These are phyloP conservation scores for Thermophis baileyi DNA, from an alignment of 2,113 vertebrate species.

Conservation along the genomic window DNA sequence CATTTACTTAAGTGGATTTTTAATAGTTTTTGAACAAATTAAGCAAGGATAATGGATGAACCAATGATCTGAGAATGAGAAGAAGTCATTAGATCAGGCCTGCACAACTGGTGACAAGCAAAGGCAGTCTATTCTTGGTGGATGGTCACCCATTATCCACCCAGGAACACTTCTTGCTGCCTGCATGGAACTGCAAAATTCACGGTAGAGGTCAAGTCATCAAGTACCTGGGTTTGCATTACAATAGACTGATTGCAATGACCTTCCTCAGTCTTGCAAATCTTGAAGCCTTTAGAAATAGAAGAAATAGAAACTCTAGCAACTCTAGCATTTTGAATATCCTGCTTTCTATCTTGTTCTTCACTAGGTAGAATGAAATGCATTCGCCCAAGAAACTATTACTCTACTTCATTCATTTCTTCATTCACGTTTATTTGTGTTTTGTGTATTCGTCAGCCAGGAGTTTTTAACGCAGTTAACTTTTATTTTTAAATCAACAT, in stretches of 20 bases:
- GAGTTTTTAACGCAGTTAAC: background rate
- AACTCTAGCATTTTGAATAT: background rate
- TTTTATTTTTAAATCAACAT: background rate
- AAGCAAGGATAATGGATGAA: background rate
- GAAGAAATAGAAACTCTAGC: background rate
- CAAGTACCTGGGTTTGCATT: background rate
- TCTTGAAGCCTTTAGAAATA: background rate
- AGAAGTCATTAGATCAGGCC: background rate
- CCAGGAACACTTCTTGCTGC: background rate
- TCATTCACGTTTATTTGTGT: background rate
- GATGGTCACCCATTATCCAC: background rate
- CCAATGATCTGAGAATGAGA: background rate
- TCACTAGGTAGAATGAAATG: background rate
- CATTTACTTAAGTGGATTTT: background rate
- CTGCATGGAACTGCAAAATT: background rate
- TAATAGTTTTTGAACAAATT: background rate
- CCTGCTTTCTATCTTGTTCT: background rate
- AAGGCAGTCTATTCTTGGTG: background rate
- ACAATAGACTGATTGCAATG: background rate
- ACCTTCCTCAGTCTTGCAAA: background rate
- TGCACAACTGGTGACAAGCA: background rate
- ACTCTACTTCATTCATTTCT: background rate
- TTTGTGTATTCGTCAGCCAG: background rate
- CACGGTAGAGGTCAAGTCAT: background rate
- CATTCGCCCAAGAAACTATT: background rate